These are phyloP conservation scores for Dendrolimus pini DNA, from an alignment of 2,888 invertebrate genomes.

Conservation along the genomic window DNA sequence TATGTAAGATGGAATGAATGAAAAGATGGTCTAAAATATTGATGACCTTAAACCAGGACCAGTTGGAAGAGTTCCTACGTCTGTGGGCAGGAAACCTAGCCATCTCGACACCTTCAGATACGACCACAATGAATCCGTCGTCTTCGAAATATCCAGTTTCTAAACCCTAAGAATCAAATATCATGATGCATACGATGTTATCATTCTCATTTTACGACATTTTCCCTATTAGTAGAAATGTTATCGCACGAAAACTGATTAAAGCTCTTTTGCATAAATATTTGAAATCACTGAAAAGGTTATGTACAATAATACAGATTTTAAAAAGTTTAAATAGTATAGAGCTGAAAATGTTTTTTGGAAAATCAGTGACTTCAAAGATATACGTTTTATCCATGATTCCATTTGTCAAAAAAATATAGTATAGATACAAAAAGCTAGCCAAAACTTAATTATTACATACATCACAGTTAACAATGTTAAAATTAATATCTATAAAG, in stretches of 20 bases:
- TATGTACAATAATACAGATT: too few species aligned
- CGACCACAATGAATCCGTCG: conserved; percentile 75
- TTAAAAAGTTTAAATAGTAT: too few species aligned
- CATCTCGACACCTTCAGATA: conserved; percentile 79
- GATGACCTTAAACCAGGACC: conserved; percentile 83
- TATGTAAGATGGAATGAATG: conserved; percentile 61
- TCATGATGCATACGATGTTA: conserved; percentile 51
- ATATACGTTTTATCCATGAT: too few species aligned
- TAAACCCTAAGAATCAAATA: conserved; percentile 68
- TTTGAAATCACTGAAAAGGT: too few species aligned
- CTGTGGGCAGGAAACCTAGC: conserved; percentile 78
- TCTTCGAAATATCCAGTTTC: conserved; percentile 80
- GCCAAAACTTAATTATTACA: too few species aligned
- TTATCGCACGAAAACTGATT: neutral
- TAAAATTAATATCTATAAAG: too few species aligned
- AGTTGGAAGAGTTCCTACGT: conserved; percentile 78
- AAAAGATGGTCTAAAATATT: conserved; percentile 47
- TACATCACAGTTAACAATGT: neutral
- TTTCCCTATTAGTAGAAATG: neutral
- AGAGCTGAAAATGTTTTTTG: too few species aligned
- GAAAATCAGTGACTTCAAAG: too few species aligned
- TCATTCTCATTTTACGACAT: neutral
- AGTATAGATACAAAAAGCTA: too few species aligned
- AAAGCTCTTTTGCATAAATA: too few species aligned
- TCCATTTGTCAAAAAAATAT: too few species aligned